Evolutionary conservation across 2,888 invertebrate species (phyloP), one percentile per base, ranked within the genome.

Genomic region (Theristus sp.): DNA sequence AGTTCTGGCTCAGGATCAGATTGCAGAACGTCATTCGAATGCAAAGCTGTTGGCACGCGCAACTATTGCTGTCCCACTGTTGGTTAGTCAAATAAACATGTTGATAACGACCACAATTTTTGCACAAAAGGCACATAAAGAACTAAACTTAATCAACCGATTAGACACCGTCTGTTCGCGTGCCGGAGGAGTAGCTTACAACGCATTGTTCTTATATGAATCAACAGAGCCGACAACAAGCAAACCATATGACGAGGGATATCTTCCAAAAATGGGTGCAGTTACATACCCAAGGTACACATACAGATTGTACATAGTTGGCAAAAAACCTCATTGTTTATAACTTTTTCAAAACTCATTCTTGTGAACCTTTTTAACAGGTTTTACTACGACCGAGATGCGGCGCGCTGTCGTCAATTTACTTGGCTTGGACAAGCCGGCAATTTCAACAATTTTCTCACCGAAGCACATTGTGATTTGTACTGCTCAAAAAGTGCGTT

Each of bases 1-100:
- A 10, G n/a, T 3, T n/a, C n/a, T 17, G 24, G n/a, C 24, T 25
- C 26, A 24, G 20, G 52, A 20, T 20, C 38, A 2, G 22, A 70
- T 57, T 71, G 71, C 62, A 70, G 69, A 64, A 71, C 69, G 56
- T 70, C 70, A 64, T 70, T 71, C 63, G 68, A 70, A 56, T 71
- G 71, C 62, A 71, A 69, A 24, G 66, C 69, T 17, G 70, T 71
- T 69, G 71, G 71, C 60, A 71, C 71, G 2, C 66, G 70, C 30
- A 69, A 71, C 62, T 70, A 71, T 61, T 71, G 71, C 65, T 71
- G 71, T 58, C 71, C 71, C 20, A 71, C 69, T 46, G 70, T 67
- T 47, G 52, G 52, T 52, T 22, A 52, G 52, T 20, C 6, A 20
- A 20, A 17, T 38, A 38, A 38, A 17, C 10, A 13, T 38, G 38